Base-by-base conservation (phyloP, 2,113 vertebrate species). In the Plotosus lineatus region DNA sequence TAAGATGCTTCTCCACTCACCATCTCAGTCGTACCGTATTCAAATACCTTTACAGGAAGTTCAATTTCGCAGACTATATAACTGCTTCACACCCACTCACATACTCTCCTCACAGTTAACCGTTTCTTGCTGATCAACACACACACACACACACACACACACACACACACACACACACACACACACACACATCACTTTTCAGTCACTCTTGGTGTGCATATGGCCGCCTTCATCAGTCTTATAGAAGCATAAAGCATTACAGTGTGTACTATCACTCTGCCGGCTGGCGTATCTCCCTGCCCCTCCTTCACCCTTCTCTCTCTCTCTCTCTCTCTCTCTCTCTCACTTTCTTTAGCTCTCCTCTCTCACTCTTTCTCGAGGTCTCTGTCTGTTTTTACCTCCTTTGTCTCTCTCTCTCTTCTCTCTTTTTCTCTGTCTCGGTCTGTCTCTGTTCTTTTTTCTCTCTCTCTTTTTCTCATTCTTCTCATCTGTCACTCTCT, bases 71-170 rank as follows among this genome's bases (percentile, higher is more conserved):
- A 71, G 36, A 71, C 50, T 21, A 33, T 44, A 31, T 72, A 28
- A 50, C 14, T 44, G 21, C 40, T 23, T 42, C 26, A 15, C 36
- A 61, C 26, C 36, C 61, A 51, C 65, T 14, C 42, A 85, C 72
- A 81, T 69, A 66, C 75, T 83, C 84, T 50, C 65, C 33, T 42
- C 46, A 79, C 26, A 78, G 36, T 50, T 50, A 83, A 63, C 51
- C 3, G 56, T 42, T 66, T 3, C 21, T 50, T 68, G 72, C 42
- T 17, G 33, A 36, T 79, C 53, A n/a, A 40, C 82, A 82, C 63
- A 44, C 69, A 75, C 78, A 84, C 63, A 56, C 46, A 50, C 66
- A 69, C 44, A 48, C 68, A 56, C 71, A 51, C 72, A 77, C 40
- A 66, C 69, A 71, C 31, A 66, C 65, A 58, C 33, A 75, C 53